Conservation (phyloP, 1,140 invertebrate species). For the Achatina immaculata region DNA sequence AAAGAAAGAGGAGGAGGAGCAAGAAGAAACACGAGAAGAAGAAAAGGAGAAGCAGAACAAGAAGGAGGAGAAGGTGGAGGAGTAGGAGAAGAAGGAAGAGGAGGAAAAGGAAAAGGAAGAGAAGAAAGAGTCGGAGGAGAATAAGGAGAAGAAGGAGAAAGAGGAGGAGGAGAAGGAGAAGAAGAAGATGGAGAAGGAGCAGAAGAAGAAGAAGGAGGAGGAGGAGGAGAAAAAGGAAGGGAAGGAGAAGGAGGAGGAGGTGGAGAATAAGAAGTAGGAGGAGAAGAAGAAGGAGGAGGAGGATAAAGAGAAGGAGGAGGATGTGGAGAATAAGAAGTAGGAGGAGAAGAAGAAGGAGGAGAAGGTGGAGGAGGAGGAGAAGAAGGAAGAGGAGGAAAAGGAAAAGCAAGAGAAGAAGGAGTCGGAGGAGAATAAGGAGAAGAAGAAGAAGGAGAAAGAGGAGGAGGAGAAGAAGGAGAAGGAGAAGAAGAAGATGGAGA, state of each 20-base stretch:
- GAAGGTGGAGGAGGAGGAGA: neutral
- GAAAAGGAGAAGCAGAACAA: neutral
- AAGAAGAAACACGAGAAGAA: neutral
- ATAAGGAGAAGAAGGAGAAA: neutral
- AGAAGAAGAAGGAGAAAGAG: neutral
- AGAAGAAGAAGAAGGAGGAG: neutral
- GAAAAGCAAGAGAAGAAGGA: neutral
- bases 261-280: neutral
- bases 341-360: neutral
- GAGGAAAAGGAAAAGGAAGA: neutral
- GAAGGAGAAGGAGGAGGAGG: slow-evolving; percentile 1
- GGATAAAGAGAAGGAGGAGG: neutral
- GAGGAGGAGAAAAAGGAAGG: neutral
- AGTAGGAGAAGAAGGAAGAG: too few relatives aligned
- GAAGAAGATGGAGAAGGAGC: neutral
- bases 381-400: neutral
- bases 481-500: neutral
- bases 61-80: neutral
- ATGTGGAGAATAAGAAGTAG: neutral
- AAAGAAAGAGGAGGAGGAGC: neutral
- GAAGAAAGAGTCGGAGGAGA: neutral
- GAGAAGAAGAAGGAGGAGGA: neutral
- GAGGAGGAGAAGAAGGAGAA: neutral
- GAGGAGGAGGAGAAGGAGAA: neutral
- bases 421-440: neutral